These are phyloP conservation scores for Drosophila triauraria DNA, from an alignment of 1,140 invertebrate species.

Conservation along the genomic window DNA sequence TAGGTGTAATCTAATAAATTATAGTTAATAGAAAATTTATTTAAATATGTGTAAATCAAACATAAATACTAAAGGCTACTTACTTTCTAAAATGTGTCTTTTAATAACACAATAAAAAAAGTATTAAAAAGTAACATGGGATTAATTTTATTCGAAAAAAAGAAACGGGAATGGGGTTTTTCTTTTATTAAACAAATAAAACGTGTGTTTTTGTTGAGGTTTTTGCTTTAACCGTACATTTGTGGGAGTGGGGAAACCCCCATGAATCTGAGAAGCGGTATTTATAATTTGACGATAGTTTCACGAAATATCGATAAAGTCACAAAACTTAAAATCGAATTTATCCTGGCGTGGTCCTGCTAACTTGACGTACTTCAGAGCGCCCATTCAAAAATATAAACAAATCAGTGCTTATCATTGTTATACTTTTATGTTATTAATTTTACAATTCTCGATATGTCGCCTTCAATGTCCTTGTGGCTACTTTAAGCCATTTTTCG, in stretches of 20 bases:
- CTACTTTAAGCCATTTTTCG: too few relatives aligned
- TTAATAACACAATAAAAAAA: conserved; percentile 52
- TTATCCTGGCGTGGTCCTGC: background rate
- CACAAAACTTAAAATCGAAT: background rate
- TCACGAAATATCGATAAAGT: background rate
- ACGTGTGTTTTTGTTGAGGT: too few relatives aligned
- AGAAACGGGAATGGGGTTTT: too few relatives aligned
- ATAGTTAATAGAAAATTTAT: conserved; percentile 47
- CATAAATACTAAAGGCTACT: conserved; percentile 48
- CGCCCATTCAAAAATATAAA: background rate
- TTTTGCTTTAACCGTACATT: background rate
- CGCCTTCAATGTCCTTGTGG: too few relatives aligned
- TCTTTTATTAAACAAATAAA: too few relatives aligned
- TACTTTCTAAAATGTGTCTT: conserved; percentile 49
- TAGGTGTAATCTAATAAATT: conserved; percentile 58
- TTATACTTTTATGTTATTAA: too few relatives aligned
- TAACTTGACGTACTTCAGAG: background rate
- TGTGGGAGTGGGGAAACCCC: background rate
- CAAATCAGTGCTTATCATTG: too few relatives aligned
- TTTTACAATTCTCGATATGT: too few relatives aligned
- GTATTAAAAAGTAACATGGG: conserved; percentile 16
- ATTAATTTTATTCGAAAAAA: background rate
- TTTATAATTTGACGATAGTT: background rate
- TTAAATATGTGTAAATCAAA: conserved; percentile 51
- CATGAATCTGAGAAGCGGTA: background rate